Conservation (phyloP, 2,797 vertebrate species). For the Setipinna tenuifilis region DNA sequence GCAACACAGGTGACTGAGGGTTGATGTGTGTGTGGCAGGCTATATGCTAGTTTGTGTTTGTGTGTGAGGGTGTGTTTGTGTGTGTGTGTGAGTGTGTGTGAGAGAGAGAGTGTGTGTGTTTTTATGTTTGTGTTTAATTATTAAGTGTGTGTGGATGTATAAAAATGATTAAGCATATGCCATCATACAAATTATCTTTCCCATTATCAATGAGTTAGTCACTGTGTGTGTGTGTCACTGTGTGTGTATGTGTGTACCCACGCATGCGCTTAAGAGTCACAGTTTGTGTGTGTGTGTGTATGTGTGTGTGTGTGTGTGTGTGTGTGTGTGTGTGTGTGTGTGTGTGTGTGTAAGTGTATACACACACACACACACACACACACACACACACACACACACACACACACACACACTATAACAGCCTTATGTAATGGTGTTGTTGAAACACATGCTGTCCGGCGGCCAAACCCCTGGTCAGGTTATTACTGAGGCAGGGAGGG, state of each 20-base stretch:
- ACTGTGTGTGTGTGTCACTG: conserved; percentile 3
- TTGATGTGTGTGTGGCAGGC: neutral
- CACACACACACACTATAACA: neutral
- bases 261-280: no score
- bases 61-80: no score
- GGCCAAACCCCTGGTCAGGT: conserved; percentile 30
- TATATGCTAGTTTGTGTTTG: neutral
- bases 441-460: conserved; percentile 52
- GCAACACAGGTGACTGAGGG: neutral
- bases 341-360: conserved; percentile 49
- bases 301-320: conserved; percentile 28
- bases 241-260: neutral
- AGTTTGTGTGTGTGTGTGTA: conserved; percentile 36
- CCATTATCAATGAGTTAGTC: neutral
- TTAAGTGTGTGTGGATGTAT: no score
- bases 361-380: no score
- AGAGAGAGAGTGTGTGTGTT: no score
- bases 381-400: neutral
- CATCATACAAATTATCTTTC: neutral
- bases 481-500: conserved; percentile 29
- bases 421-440: conserved; percentile 52
- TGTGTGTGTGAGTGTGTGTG: no score
- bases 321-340: neutral
- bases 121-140: no score
- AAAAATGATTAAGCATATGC: neutral